A percentile compares a stretch with the other conserved stretches of the same genome.
Evolutionary conservation across 2,797 vertebrate genomes (phyloP).

Genomic region (Tenualosa thibaudeaui): DNA sequence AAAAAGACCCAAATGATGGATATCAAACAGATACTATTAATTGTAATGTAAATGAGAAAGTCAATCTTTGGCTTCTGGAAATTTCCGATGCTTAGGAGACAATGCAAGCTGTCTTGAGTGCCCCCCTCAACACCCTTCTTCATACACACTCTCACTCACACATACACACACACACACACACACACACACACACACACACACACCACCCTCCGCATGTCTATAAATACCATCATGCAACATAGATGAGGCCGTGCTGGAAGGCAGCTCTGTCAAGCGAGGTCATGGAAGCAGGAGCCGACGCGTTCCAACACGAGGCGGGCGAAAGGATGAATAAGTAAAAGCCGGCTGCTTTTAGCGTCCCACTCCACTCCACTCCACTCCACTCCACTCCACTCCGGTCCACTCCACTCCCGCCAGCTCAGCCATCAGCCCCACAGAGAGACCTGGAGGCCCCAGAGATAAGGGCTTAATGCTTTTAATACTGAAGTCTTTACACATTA

Average conservation of each 20-base stretch:
- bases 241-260: slow-evolving; percentile 62
- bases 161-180: not conserved
- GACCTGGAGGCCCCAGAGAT: not conserved
- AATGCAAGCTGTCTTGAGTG: not conserved
- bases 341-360: slow-evolving; percentile 59
- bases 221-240: slow-evolving; percentile 76
- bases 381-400: too few species aligned
- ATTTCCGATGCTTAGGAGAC: not conserved
- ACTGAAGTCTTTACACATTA: not conserved
- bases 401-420: not conserved
- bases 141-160: not conserved
- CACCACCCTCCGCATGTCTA: slow-evolving; percentile 51
- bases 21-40: not conserved
- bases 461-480: not conserved
- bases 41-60: not conserved
- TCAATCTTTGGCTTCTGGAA: not conserved
- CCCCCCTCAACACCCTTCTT: not conserved
- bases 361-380: too few species aligned
- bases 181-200: not conserved
- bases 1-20: not conserved
- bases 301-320: slow-evolving; percentile 56
- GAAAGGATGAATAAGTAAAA: slow-evolving; percentile 73
- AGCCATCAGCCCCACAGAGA: not conserved
- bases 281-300: slow-evolving; percentile 48
- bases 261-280: slow-evolving; percentile 60